Conservation (phyloP, 2,113 vertebrate genomes). For the Agapornis roseicollis region DNA sequence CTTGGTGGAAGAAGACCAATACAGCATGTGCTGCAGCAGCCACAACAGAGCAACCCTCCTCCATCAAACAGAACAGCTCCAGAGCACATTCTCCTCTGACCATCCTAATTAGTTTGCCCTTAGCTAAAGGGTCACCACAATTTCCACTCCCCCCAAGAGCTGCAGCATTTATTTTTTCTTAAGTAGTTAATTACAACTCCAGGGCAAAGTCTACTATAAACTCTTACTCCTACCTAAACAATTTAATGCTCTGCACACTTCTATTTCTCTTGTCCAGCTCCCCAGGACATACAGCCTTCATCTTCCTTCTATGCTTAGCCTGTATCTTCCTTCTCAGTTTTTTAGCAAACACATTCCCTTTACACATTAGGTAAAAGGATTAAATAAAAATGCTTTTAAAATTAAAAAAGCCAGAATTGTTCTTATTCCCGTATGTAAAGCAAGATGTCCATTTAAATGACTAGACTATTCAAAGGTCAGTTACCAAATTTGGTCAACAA, state of each 20-base stretch:
- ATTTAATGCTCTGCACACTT: background rate
- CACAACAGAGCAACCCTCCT: background rate
- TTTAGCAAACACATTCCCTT: slow-evolving; percentile 10
- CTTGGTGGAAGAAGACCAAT: background rate
- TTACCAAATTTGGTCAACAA: slow-evolving; percentile 92
- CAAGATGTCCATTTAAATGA: slow-evolving; percentile 68
- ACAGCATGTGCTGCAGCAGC: background rate
- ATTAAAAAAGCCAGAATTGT: background rate
- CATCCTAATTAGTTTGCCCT: slow-evolving; percentile 7
- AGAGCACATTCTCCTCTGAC: background rate
- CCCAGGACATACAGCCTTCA: background rate
- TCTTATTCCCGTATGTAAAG: slow-evolving; percentile 42
- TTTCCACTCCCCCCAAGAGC: slow-evolving; percentile 25
- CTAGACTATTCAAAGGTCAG: slow-evolving; percentile 79
- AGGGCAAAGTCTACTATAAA: slow-evolving; percentile 16
- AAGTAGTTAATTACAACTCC: slow-evolving; percentile 26
- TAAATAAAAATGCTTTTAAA: background rate
- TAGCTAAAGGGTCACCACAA: slow-evolving; percentile 24
- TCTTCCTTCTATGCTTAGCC: background rate
- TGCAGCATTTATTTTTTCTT: background rate
- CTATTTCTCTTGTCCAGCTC: background rate
- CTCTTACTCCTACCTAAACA: slow-evolving; percentile 1
- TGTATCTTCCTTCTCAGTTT: background rate
- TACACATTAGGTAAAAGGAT: background rate
- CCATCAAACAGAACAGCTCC: background rate